Conservation (phyloP, 2,888 invertebrate genomes). For the Gastrophysa polygoni region DNA sequence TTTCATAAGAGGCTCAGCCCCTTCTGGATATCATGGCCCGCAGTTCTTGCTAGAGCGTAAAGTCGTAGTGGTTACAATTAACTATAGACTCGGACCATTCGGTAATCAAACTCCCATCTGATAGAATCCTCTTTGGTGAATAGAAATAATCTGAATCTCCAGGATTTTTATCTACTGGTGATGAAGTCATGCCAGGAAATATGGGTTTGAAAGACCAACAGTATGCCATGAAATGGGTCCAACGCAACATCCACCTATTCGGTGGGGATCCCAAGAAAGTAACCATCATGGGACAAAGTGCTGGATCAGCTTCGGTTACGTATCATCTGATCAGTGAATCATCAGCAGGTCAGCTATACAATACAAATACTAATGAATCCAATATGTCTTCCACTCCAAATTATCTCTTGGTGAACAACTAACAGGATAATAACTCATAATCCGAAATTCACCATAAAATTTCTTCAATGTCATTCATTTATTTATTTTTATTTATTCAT, state of each 20-base stretch:
- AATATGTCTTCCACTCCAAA: background rate
- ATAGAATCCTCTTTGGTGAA: too few relatives aligned
- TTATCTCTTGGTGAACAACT: too few relatives aligned
- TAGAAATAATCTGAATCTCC: background rate
- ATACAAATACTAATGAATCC: background rate
- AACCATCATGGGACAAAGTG: constrained; percentile 47
- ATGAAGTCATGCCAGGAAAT: constrained; percentile 6
- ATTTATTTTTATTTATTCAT: too few relatives aligned
- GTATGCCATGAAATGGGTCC: constrained; percentile 11
- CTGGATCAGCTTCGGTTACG: constrained; percentile 47
- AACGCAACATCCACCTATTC: constrained; percentile 10
- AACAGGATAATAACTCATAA: too few relatives aligned
- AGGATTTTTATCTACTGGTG: constrained; percentile 1
- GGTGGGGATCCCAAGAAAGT: constrained; percentile 29
- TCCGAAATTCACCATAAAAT: too few relatives aligned
- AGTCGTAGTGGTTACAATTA: constrained; percentile 41
- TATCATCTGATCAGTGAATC: constrained; percentile 33
- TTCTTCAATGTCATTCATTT: too few relatives aligned
- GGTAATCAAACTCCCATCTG: too few relatives aligned
- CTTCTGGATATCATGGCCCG: constrained; percentile 1
- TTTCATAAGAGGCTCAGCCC: constrained; percentile 26
- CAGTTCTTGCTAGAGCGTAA: constrained; percentile 17
- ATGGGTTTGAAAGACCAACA: constrained; percentile 17
- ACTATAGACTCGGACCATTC: constrained; percentile 31
- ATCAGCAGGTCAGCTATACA: constrained; percentile 22